phyloP scores from a whole-genome alignment of 2,797 vertebrate species.

The Halcyon chelicuti region DNA sequence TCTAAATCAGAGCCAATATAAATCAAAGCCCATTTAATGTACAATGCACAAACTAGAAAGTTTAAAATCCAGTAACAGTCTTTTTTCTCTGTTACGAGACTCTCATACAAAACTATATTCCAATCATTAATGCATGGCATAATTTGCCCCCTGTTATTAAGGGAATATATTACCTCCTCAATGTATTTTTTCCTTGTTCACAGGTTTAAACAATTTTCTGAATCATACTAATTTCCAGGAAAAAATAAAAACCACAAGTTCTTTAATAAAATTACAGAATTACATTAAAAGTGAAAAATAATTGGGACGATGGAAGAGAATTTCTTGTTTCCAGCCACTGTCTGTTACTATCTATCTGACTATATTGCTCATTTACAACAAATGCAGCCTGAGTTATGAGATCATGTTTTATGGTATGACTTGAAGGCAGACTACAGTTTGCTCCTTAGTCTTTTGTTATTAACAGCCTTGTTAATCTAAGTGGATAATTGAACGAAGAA shows the following conservation, averaged over 20 bases:
- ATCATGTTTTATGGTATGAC: not conserved
- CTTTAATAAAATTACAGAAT: not conserved
- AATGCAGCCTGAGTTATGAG: not conserved
- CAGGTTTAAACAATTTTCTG: not conserved
- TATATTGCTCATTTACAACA: not conserved
- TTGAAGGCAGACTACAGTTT: not conserved
- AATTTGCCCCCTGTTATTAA: not conserved
- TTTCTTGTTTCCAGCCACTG: not conserved
- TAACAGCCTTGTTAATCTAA: not conserved
- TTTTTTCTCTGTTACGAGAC: not conserved
- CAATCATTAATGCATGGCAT: not conserved
- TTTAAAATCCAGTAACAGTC: not conserved
- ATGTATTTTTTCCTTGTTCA: not conserved
- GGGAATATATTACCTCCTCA: not conserved
- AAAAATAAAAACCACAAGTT: not conserved
- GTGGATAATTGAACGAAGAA: conserved; percentile 8
- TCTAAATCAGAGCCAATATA: conserved; percentile 43
- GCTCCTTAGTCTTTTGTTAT: not conserved
- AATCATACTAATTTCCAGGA: not conserved
- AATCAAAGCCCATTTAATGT: conserved; percentile 13
- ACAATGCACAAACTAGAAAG: not conserved
- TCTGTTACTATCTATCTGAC: not conserved
- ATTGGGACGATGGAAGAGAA: not conserved
- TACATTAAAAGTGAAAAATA: not conserved
- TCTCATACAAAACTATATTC: not conserved